Evolutionary conservation across 2,113 vertebrate species (phyloP).

Genomic region (Ariopsis seemanni): DNA sequence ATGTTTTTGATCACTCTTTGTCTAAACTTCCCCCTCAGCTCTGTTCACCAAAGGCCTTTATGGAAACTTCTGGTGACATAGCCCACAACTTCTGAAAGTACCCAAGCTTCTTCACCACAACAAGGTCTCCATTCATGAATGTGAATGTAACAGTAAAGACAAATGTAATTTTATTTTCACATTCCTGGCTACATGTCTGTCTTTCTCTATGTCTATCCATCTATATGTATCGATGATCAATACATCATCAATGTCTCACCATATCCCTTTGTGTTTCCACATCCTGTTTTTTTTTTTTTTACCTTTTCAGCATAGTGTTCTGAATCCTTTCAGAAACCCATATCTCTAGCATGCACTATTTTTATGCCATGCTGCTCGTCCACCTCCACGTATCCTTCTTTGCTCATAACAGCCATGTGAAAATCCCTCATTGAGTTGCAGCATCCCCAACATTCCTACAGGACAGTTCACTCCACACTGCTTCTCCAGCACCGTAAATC

Average conservation of each 20-base stretch:
- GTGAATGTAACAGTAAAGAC: not conserved
- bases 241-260: not conserved
- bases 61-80: not conserved
- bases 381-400: not conserved
- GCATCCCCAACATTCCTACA: slow-evolving; percentile 53
- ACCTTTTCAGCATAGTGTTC: not conserved
- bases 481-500: slow-evolving; percentile 50
- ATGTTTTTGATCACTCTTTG: not conserved
- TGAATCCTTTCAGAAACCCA: not conserved
- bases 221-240: not conserved
- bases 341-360: not conserved
- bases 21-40: not conserved
- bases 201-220: not conserved
- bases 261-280: not conserved
- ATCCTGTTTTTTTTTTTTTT: not conserved
- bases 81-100: not conserved
- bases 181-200: not conserved
- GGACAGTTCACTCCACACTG: slow-evolving; percentile 40
- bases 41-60: not conserved
- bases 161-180: not conserved
- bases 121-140: not conserved
- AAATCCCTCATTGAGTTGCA: slow-evolving; percentile 44
- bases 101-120: not conserved
- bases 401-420: not conserved
- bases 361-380: not conserved